Conservation (phyloP, 2,113 vertebrate species). For the Hippolais icterina region DNA sequence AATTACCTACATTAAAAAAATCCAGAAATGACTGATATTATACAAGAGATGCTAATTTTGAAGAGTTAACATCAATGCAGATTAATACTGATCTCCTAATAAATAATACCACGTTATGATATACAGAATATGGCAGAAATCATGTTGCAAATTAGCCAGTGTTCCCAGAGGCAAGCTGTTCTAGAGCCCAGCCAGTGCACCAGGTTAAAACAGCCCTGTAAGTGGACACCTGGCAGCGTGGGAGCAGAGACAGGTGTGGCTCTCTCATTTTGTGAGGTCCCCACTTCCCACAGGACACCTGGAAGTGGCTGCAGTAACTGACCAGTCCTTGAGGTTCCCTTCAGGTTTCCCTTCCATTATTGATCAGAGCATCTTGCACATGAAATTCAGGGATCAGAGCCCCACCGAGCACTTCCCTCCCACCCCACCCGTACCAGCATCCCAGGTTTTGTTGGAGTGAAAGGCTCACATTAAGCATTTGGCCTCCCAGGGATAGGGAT, state of each 20-base stretch:
- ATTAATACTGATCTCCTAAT: background rate
- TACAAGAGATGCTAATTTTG: background rate
- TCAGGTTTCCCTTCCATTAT: background rate
- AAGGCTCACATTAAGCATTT: background rate
- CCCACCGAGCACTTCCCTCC: background rate
- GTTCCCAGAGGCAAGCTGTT: background rate
- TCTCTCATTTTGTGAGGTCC: background rate
- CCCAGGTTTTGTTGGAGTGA: background rate
- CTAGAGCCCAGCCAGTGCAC: fast-evolving
- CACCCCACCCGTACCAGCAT: background rate
- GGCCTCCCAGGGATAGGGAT: slow-evolving; percentile 35
- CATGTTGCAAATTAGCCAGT: background rate
- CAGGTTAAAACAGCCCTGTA: background rate
- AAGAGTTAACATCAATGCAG: background rate
- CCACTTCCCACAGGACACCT: background rate
- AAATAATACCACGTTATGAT: background rate
- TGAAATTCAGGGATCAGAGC: background rate
- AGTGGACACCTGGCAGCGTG: fast-evolving
- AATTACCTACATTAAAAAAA: background rate
- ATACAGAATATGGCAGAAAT: background rate
- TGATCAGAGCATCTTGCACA: background rate
- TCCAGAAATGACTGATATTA: background rate
- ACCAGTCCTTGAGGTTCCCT: background rate
- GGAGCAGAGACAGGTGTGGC: too few relatives aligned
- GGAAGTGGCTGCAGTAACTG: background rate